These are phyloP conservation scores for Trididemnum nubilum DNA, from an alignment of 23 tunicate species.

Conservation along the genomic window DNA sequence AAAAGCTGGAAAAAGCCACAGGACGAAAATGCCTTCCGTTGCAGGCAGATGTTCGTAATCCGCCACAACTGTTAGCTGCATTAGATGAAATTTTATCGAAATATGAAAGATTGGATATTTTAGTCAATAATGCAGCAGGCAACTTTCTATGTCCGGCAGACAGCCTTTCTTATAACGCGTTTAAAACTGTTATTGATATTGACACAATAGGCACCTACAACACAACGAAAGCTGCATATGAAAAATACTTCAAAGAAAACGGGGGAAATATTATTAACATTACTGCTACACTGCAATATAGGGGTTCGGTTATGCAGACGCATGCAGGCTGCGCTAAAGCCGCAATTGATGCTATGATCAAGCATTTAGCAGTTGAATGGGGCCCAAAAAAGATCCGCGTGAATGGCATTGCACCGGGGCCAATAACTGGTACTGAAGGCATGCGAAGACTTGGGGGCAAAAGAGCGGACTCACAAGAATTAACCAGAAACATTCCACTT, in stretches of 20 bases:
- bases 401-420: slow-evolving; percentile 91
- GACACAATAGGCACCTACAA: slow-evolving; percentile 89
- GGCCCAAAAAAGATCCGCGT: slow-evolving; percentile 55
- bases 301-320: slow-evolving; percentile 61
- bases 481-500: slow-evolving; percentile 48
- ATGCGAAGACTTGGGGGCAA: slow-evolving; percentile 70
- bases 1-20: slow-evolving; percentile 68
- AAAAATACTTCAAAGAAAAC: slow-evolving; percentile 71
- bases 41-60: slow-evolving; percentile 68
- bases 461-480: slow-evolving; percentile 9
- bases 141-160: slow-evolving; percentile 81
- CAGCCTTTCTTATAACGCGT: slow-evolving; percentile 71
- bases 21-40: slow-evolving; percentile 71
- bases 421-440: slow-evolving; percentile 84
- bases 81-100: slow-evolving; percentile 47
- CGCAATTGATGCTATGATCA: slow-evolving; percentile 90
- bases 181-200: slow-evolving; percentile 90
- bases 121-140: slow-evolving; percentile 90
- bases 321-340: slow-evolving; percentile 96
- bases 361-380: slow-evolving; percentile 96
- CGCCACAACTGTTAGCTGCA: slow-evolving; percentile 34
- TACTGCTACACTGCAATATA: slow-evolving; percentile 68
- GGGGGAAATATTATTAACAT: slow-evolving; percentile 87
- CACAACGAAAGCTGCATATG: slow-evolving; percentile 73
- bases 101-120: slow-evolving; percentile 61